phyloP scores from a whole-genome alignment of 2,113 vertebrate genomes.

The Theristicus caerulescens region DNA sequence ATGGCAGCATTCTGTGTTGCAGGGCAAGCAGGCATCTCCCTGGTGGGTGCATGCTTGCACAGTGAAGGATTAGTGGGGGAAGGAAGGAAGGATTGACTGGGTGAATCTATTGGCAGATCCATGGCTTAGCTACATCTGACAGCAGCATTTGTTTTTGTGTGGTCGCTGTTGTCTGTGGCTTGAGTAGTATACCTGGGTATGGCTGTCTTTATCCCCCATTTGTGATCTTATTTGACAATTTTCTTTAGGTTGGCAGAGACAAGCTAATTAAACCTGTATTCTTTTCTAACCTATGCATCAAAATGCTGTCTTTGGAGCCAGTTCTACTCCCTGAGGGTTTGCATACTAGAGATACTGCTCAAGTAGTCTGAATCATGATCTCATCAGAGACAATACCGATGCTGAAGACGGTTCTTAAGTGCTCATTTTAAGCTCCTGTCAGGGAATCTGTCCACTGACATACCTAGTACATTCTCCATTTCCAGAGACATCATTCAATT shows the following conservation, averaged over 20 bases:
- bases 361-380: background rate
- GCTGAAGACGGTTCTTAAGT: background rate
- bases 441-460: background rate
- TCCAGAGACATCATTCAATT: background rate
- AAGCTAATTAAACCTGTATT: background rate
- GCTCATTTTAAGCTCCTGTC: background rate
- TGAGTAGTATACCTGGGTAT: background rate
- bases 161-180: background rate
- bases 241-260: background rate
- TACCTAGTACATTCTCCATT: background rate
- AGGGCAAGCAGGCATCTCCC: background rate
- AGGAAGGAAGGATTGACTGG: background rate
- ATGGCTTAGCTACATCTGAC: background rate
- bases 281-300: background rate
- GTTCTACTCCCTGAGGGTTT: background rate
- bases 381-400: conserved; percentile 13
- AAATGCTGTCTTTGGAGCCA: background rate
- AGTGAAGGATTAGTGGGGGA: background rate
- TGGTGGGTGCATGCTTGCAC: background rate
- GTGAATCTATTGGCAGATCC: background rate
- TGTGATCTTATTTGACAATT: background rate
- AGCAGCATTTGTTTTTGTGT: background rate
- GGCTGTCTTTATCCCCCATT: background rate
- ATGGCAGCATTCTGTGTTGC: background rate
- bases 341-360: background rate